Evolutionary conservation across 2,113 vertebrate species (phyloP).

Genomic region (Bos indicus): DNA sequence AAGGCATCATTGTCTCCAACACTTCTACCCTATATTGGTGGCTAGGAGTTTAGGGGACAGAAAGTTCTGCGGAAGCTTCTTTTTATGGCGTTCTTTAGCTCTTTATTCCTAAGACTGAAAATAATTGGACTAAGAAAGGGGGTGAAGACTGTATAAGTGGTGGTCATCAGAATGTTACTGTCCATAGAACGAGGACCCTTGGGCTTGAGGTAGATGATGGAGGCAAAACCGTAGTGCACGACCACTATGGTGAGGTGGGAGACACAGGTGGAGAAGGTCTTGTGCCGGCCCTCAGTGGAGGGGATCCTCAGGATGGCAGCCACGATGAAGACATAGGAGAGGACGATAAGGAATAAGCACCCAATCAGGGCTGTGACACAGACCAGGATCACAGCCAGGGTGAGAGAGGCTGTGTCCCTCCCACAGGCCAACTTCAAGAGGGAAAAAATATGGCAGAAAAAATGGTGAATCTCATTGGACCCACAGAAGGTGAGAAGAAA

Average conservation of each 20-base stretch:
- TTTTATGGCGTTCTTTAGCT: neutral
- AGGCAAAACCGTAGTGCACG: neutral
- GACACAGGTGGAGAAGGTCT: neutral
- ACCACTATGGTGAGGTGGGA: constrained; percentile 29
- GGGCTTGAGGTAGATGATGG: neutral
- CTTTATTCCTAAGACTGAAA: neutral
- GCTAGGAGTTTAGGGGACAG: neutral
- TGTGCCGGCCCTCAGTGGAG: neutral
- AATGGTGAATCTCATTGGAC: constrained; percentile 22
- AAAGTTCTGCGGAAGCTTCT: neutral
- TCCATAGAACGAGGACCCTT: neutral
- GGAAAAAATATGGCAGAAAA: constrained; percentile 43
- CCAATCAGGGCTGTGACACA: constrained; percentile 24
- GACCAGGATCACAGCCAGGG: constrained; percentile 21
- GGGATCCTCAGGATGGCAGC: neutral
- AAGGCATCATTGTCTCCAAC: neutral
- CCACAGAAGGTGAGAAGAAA: constrained; percentile 55
- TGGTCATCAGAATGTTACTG: neutral
- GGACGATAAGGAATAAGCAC: neutral
- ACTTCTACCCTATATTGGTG: neutral
- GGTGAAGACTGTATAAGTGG: neutral
- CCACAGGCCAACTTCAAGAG: constrained; percentile 61
- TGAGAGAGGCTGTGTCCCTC: neutral
- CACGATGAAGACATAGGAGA: constrained; percentile 35
- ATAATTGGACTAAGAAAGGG: neutral